Evolutionary conservation across 2,113 vertebrate genomes (phyloP).

Genomic region (Dasyornis broadbenti): DNA sequence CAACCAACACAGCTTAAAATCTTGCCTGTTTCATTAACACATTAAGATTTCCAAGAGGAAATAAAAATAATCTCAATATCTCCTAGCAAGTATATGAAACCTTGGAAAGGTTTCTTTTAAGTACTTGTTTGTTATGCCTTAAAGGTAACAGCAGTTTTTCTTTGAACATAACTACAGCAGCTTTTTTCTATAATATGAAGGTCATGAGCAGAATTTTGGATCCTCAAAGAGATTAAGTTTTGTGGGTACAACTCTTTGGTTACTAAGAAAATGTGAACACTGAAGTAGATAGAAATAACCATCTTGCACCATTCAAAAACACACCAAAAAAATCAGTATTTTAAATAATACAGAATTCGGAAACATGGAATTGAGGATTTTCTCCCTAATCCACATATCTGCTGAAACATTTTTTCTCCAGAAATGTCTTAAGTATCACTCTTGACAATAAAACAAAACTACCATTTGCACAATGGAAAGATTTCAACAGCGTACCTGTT

Average conservation of each 20-base stretch:
- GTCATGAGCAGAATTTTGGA: neutral
- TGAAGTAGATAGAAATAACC: neutral
- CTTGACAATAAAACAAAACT: neutral
- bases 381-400: neutral
- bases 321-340: neutral
- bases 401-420: fast-evolving
- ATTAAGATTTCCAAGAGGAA: neutral
- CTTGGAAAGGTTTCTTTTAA: neutral
- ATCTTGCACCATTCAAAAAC: neutral
- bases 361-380: neutral
- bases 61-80: neutral
- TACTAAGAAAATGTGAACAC: neutral
- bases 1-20: neutral
- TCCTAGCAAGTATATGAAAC: neutral
- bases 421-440: neutral
- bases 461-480: neutral
- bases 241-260: neutral
- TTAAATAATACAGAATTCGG: neutral
- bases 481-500: neutral
- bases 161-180: neutral
- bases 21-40: neutral
- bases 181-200: neutral
- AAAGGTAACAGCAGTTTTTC: neutral
- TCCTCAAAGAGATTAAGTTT: neutral
- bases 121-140: neutral